Base-by-base conservation (phyloP, 2,797 vertebrate species). In the Xerus rutilus region DNA sequence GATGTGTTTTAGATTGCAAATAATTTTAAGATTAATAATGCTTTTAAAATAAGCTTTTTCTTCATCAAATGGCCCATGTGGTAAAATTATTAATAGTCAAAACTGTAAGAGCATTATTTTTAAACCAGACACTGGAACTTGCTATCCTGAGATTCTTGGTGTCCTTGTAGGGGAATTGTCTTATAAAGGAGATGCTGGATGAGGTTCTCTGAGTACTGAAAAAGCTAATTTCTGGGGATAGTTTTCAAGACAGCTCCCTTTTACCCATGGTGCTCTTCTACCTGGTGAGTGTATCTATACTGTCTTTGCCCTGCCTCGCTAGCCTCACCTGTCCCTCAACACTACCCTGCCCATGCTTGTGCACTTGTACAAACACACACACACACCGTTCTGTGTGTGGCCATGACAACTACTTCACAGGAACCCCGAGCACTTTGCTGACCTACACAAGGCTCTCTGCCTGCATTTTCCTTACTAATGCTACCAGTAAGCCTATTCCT, bases 21-120 rank as follows among this genome's bases (percentile, higher is more conserved):
- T 89, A 86, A 62, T 82, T 96, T 94, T 87, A 77, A 89, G 7
- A 76, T 94, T 87, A 85, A 59, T 67, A 32, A 5, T 65, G 0
- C 21, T 47, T 84, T 86, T 79, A 47, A 32, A 79, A 17, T 30
- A 59, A 57, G 15, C 20, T 84, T 77, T 67, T 76, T n/a, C 39
- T 67, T 49, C 52, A 39, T 25, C 79, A 88, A 76, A 35, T 79
- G 23, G 30, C 15, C 14, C 23, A 52, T 35, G n/a, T 20, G 3
- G 9, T 49, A 69, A 89, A 85, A 86, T 89, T 88, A 52, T 85
- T 89, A 82, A 14, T 47, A 91, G 49, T 10, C 5, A 59, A 94
- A 85, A 64, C 39, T 86, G 3, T 64, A 76, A 65, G 79, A 91
- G 13, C 21, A 7, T 72, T 65, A 65, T 59, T 90, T 92, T 92